Percentiles rank a stretch among this genome's conserved stretches.
Conservation (phyloP, 2,888 invertebrate species). For the Agrochola lychnidis region DNA sequence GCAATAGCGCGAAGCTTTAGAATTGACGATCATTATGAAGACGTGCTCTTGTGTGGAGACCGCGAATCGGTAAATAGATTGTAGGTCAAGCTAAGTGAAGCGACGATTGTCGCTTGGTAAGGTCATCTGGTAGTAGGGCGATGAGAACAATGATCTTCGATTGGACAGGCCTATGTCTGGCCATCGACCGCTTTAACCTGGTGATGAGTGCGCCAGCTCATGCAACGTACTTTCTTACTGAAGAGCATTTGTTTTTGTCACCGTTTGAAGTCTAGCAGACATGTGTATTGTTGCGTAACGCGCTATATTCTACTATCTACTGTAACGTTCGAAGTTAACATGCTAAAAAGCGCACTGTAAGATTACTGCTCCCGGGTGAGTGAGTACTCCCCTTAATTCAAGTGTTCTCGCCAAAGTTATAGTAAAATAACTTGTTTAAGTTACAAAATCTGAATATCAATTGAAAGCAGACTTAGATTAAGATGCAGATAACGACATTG, state of each 20-base stretch:
- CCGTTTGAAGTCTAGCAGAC: background rate
- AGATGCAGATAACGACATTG: constrained; percentile 43
- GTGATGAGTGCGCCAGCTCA: background rate
- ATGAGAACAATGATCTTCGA: background rate
- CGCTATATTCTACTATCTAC: background rate
- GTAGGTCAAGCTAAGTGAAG: too few relatives aligned
- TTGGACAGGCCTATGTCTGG: background rate
- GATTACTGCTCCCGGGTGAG: background rate
- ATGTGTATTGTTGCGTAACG: background rate
- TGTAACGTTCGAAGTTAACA: too few relatives aligned
- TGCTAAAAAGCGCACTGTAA: background rate
- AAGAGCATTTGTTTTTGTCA: background rate
- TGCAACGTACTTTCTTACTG: background rate
- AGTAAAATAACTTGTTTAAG: constrained; percentile 19
- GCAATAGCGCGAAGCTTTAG: background rate
- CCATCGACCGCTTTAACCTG: background rate
- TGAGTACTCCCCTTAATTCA: constrained; percentile 19
- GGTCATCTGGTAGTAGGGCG: background rate
- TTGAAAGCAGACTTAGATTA: constrained; percentile 40
- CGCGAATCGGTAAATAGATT: background rate
- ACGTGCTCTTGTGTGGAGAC: background rate
- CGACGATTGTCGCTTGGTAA: too few relatives aligned
- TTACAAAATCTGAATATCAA: constrained; percentile 46
- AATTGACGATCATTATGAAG: background rate
- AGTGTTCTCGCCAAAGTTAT: constrained; percentile 20